Base-by-base conservation (phyloP, 1,140 invertebrate species). In the Drosophila saltans region DNA sequence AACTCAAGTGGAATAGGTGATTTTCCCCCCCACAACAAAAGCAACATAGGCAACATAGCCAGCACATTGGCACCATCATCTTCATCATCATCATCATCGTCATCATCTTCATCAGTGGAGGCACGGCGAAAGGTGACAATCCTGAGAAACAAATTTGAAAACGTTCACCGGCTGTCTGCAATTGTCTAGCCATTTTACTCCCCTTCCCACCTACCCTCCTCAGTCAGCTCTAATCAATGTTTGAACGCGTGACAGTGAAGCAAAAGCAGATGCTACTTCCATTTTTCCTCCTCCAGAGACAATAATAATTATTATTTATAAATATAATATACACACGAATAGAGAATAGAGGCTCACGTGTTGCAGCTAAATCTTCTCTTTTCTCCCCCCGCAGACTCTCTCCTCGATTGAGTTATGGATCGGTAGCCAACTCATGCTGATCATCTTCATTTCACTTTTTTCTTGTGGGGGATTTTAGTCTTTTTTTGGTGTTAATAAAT, bases 251-350 rank as follows among this genome's bases (percentile, higher is more conserved):
- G 65, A 60, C 45, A 26, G 45, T 52, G 48, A 26, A 21, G 24
- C 45, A 26, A 24, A 52, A 9, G 45, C 45, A 52, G 45, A 52
- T 52, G 45, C 45, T 10, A 26, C 62, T 74, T 69, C 81, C 66
- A 70, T 57, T 66, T 57, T 33, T 39, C 57, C 45, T 16, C 28
- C 30, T 40, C 39, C 36, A 52, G 45, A 52, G 21, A 52, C 36
- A 33, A 33, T 41, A 67, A 84, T 84, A 86, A 85, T 85, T 86
- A 85, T 86, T 86, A 76, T 86, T 86, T 85, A 86, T 86, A 85
- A 85, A 85, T 85, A 85, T 85, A 85, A 81, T 80, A 52, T 26
- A 26, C 21, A 52, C 45, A 9, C 9, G 45, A 52, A 48, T 16
- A 21, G 45, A 21, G 21, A 62, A 48, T 16, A 16, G 21, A 48